A percentile compares a stretch with the other conserved stretches of the same genome.
These are phyloP conservation scores for Automeris io DNA, from an alignment of 2,888 invertebrate species.

Conservation along the genomic window DNA sequence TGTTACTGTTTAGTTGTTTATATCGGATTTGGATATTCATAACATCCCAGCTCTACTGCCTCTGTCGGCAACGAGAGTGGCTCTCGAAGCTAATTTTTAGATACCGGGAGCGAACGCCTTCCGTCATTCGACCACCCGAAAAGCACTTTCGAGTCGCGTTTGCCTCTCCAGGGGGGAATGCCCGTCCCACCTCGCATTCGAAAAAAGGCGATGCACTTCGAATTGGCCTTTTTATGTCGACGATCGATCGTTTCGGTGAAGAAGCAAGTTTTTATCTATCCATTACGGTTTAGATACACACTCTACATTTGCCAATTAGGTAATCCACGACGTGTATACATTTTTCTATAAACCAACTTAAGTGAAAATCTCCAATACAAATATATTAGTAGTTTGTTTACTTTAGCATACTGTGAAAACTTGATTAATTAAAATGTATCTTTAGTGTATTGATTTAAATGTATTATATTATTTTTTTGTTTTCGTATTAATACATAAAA, in stretches of 20 bases:
- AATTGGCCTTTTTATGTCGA: conserved; percentile 75
- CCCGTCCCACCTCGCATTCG: conserved; percentile 44
- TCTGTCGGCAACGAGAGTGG: conserved; percentile 26
- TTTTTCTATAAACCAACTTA: too few species aligned
- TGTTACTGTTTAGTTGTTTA: too few species aligned
- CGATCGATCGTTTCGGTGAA: conserved; percentile 73
- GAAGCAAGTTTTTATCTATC: conserved; percentile 70
- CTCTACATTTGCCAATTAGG: conserved; percentile 65
- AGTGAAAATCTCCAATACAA: too few species aligned
- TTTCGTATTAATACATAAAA: too few species aligned
- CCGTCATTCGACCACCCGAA: conserved; percentile 54
- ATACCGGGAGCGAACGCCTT: conserved; percentile 49
- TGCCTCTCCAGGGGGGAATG: conserved; percentile 45
- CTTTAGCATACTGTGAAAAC: too few species aligned
- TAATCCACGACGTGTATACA: too few species aligned
- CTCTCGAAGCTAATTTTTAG: conserved; percentile 44
- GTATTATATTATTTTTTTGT: too few species aligned
- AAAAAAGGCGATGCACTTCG: conserved; percentile 75
- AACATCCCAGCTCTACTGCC: too few species aligned
- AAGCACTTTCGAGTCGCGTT: conserved; percentile 63
- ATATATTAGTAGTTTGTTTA: too few species aligned
- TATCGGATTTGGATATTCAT: too few species aligned
- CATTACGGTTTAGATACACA: conserved; percentile 57
- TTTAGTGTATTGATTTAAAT: too few species aligned
- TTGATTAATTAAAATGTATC: too few species aligned